A percentile compares a stretch with the other conserved stretches of the same genome.
Evolutionary conservation across 2,888 invertebrate species (phyloP).

Genomic region (Trachelus stipa): DNA sequence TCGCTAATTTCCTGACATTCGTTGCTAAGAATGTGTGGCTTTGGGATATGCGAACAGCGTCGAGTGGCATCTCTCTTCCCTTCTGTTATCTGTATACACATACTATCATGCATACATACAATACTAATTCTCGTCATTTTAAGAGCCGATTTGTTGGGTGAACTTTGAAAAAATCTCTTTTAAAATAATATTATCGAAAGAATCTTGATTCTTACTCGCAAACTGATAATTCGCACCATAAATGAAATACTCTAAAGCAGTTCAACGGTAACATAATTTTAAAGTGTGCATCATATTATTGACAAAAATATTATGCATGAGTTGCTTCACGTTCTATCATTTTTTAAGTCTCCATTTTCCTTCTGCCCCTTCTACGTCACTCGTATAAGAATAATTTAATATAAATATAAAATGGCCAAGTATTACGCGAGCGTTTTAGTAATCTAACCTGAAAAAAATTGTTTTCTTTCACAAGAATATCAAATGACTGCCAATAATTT

Average conservation of each 20-base stretch:
- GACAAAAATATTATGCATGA: neutral
- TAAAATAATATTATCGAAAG: neutral
- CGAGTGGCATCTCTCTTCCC: neutral
- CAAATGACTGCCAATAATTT: neutral
- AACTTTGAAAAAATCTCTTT: neutral
- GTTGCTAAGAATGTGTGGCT: constrained; percentile 15
- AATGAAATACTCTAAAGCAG: too few relatives aligned
- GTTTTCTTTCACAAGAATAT: neutral
- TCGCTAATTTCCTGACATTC: constrained; percentile 14
- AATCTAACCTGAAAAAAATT: neutral
- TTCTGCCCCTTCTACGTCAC: neutral
- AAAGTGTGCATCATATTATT: neutral
- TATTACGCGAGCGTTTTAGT: neutral
- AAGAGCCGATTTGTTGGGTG: neutral
- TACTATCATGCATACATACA: neutral
- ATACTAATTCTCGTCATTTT: neutral
- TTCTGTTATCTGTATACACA: neutral
- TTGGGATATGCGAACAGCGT: constrained; percentile 12
- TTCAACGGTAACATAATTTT: neutral
- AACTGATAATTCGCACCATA: neutral
- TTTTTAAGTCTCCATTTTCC: too few relatives aligned
- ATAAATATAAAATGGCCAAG: neutral
- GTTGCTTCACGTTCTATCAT: too few relatives aligned
- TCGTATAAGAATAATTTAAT: neutral
- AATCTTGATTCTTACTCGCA: neutral